These are phyloP conservation scores for Tolmerus cingulatus DNA, from an alignment of 2,888 invertebrate genomes.

Conservation along the genomic window DNA sequence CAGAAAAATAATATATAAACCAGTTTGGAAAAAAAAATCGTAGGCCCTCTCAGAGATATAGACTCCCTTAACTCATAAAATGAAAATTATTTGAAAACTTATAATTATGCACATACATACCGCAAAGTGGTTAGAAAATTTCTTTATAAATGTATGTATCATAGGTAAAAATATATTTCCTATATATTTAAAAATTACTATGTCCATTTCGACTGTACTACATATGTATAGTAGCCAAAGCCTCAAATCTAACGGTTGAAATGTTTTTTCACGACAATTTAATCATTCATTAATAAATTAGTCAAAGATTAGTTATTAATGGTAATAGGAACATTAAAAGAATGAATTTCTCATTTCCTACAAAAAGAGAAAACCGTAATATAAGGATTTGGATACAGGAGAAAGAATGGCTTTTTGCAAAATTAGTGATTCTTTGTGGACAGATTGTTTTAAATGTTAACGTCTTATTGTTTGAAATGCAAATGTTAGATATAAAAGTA, in stretches of 20 bases:
- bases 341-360: neutral
- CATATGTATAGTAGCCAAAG: neutral
- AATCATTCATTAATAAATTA: neutral
- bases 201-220: too few relatives aligned
- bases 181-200: too few relatives aligned
- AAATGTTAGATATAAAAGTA: neutral
- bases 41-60: too few relatives aligned
- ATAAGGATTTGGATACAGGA: neutral
- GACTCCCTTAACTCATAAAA: too few relatives aligned
- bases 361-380: neutral
- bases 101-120: too few relatives aligned
- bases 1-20: too few relatives aligned
- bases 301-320: neutral
- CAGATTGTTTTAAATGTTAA: neutral
- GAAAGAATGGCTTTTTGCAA: neutral
- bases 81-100: too few relatives aligned
- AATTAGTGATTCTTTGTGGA: neutral
- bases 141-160: too few relatives aligned
- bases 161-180: too few relatives aligned
- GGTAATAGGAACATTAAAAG: neutral
- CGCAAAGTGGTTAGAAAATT: too few relatives aligned
- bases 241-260: neutral
- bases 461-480: neutral
- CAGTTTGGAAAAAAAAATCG: too few relatives aligned
- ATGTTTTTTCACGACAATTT: neutral